Evolutionary conservation across 2,888 invertebrate genomes (phyloP).

Genomic region (Chirona hameri): DNA sequence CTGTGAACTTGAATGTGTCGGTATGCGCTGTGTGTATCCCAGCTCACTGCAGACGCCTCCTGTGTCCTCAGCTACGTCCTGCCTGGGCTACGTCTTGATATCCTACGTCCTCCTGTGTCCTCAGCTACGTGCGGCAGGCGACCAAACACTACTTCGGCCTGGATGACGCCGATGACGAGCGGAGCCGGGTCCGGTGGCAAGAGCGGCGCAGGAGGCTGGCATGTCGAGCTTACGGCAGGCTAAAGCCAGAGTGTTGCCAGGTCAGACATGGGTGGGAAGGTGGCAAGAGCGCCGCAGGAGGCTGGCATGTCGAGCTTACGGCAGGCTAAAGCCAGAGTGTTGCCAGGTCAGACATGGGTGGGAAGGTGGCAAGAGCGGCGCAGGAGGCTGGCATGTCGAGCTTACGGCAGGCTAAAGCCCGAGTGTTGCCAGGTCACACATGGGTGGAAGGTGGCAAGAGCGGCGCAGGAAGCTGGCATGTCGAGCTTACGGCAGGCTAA

Average conservation of each 20-base stretch:
- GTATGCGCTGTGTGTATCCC: neutral
- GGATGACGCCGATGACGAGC: neutral
- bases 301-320: too few species aligned
- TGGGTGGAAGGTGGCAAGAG: too few species aligned
- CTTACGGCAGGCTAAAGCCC: neutral
- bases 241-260: too few species aligned
- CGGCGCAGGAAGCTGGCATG: too few species aligned
- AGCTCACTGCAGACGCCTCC: neutral
- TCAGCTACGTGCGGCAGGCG: slow-evolving; percentile 3
- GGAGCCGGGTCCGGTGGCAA: neutral
- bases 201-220: too few species aligned
- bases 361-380: neutral
- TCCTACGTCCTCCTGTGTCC: neutral
- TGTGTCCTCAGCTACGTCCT: neutral
- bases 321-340: too few species aligned
- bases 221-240: too few species aligned
- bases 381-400: neutral
- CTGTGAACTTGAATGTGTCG: neutral
- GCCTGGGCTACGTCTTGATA: too few species aligned
- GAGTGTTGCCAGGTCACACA: neutral
- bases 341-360: too few species aligned
- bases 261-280: too few species aligned
- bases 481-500: too few species aligned
- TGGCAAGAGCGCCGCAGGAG: too few species aligned
- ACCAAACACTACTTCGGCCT: neutral